phyloP scores from a whole-genome alignment of 2,888 invertebrate genomes.

The Apotomis capreana region DNA sequence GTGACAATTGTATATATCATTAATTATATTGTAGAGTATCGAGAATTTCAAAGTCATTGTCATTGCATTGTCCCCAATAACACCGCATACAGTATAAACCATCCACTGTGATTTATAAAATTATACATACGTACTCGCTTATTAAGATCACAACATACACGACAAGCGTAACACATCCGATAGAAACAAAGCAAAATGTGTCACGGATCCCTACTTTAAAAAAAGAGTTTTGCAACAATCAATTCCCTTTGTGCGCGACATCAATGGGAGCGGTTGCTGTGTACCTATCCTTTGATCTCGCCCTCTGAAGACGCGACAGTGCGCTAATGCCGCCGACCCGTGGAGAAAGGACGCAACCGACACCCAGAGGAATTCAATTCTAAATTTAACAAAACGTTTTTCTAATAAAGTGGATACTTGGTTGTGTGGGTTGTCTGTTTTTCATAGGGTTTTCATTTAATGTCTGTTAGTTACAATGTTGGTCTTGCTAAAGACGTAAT shows the following conservation, averaged over 20 bases:
- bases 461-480: too few relatives aligned
- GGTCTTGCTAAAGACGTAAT: too few relatives aligned
- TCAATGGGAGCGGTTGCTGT: conserved; percentile 82
- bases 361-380: conserved; percentile 43
- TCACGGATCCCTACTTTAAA: conserved; percentile 71
- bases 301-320: conserved; percentile 81
- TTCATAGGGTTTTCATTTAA: neutral
- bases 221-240: conserved; percentile 82
- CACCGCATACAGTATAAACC: too few relatives aligned
- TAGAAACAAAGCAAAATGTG: conserved; percentile 66
- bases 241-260: conserved; percentile 82
- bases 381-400: conserved; percentile 39
- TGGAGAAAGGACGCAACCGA: conserved; percentile 65
- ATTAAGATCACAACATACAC: conserved; percentile 41
- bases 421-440: neutral
- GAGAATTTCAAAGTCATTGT: too few relatives aligned
- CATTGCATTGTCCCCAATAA: too few relatives aligned
- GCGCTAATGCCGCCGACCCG: conserved; percentile 76
- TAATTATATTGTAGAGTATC: too few relatives aligned
- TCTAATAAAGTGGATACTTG: neutral
- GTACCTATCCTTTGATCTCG: conserved; percentile 82
- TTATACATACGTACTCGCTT: conserved; percentile 38
- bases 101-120: too few relatives aligned
- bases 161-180: conserved; percentile 48
- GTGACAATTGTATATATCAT: too few relatives aligned